Base-by-base conservation (phyloP, 2,888 invertebrate genomes). In the Drosophila hamatofila region DNA sequence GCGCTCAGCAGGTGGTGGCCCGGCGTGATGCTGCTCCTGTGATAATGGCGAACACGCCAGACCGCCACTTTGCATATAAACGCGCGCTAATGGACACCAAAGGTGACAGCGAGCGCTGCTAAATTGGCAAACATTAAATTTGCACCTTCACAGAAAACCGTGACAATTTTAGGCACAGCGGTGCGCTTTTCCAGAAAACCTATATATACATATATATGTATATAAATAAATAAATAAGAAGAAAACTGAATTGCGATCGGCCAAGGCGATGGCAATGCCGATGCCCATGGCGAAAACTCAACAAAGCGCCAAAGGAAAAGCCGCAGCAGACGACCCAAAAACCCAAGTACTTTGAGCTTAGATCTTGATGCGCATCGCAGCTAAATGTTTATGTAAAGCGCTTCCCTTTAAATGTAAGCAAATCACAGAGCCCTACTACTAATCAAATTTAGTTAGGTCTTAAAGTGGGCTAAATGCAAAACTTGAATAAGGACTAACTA, bases 91-190 rank as follows among this genome's bases (percentile, higher is more conserved):
- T 88, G 88, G 89, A 89, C 89, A 89, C 88, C 90, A 84, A 89
- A 90, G 89, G 89, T 89, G 89, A 90, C 90, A 89, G 90, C 83
- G 79, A 90, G 84, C 79, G 69, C 78, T 83, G 78, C 89, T 90
- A 90, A 89, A 90, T 89, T 89, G 89, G 88, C 89, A 89, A 89
- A 90, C 88, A 89, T 83, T 90, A 89, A 89, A 90, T 89, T 86
- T 86, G 89, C 89, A 89, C 86, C 89, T 88, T 82, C 83, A 35
- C 71, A 70, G 67, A 80, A 70, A 89, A 77, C 89, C 86, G 86
- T 86, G 86, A 89, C 89, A 86, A 88, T 86, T 85, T 86, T 83
- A 75, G 79, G 86, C 86, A 88, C 86, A 86, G 86, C 89, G 85
- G 89, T 87, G 88, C 73, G 74, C 86, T 89, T 86, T 86, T 89